Evolutionary conservation across 2,113 vertebrate species (phyloP), one percentile per base, ranked within the genome.

Genomic region (Eleginops maclovinus): DNA sequence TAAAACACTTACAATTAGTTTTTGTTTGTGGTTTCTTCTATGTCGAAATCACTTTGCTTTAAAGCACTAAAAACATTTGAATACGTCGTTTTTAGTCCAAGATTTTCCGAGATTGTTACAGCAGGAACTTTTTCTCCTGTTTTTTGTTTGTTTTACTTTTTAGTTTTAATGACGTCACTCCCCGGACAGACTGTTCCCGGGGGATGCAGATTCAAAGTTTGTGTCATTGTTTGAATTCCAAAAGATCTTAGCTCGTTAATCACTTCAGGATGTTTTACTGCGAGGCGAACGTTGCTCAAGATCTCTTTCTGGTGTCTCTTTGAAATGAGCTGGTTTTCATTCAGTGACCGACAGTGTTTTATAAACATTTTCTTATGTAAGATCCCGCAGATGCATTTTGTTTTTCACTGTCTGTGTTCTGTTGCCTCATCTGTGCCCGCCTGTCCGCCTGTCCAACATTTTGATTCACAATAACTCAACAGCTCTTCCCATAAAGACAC

Each of bases 211-310:
- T 59, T 51, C 3, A 8, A 26, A 19, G 12, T 17, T 55, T 46
- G 36, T 46, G 24, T 62, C 36, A 43, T 62, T 49, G 43, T 58
- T 65, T 65, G 15, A 58, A 55, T 54, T 76, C 44, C 63, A 24
- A 36, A n/a, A 75, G 41, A 26, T 40, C 3, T 14, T 22, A 19
- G 19, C 41, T 11, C 4, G 47, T 46, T 47, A 71, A 56, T 79
- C 50, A 50, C 51, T 64, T 56, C 15, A 56, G 75, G 65, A 47
- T 47, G 65, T 75, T 13, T 41, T 65, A 13, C 17, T 36, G 36
- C 47, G 40, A 43, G 47, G 44, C 9, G 31, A 26, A 9, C 1
- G 12, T 53, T 43, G 74, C 46, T 44, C 43, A 3, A 14, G 43
- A 14, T 44, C 43, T 44, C 43, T 36, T n/a, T 36, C 31, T 36